Conservation (phyloP, 1,140 invertebrate genomes). For the Drosophila oshimai region DNA sequence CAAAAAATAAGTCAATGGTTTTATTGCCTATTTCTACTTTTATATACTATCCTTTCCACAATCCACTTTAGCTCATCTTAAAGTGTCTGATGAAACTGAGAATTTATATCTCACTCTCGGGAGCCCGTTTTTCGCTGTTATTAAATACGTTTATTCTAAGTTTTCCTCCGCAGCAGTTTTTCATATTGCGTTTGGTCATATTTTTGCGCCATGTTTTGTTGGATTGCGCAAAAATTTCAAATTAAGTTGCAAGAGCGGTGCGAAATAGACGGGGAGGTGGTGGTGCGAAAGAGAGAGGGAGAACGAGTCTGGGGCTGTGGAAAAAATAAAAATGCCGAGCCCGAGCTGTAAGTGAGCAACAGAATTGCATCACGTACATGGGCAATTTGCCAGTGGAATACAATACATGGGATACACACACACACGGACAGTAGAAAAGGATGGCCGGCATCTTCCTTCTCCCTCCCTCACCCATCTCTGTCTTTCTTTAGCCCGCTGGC, state of each 20-base stretch:
- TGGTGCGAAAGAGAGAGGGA: background rate
- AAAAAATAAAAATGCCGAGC: no score
- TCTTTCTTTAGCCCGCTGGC: background rate
- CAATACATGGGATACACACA: constrained; percentile 61
- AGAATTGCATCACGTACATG: constrained; percentile 81
- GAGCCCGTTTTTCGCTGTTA: constrained; percentile 50
- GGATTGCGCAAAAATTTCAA: constrained; percentile 81
- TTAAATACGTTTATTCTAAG: constrained; percentile 80
- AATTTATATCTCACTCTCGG: constrained; percentile 6
- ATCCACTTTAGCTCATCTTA: background rate
- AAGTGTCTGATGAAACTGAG: background rate
- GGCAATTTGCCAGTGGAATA: constrained; percentile 76
- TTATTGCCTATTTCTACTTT: background rate
- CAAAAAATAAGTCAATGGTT: no score
- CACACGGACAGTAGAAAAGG: constrained; percentile 43
- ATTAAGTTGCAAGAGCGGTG: constrained; percentile 69
- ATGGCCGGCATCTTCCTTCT: constrained; percentile 28
- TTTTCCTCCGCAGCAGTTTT: constrained; percentile 73
- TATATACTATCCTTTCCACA: background rate
- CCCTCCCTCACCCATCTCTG: constrained; percentile 5
- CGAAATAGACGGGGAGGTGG: background rate
- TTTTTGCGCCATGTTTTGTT: constrained; percentile 75
- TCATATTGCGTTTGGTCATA: constrained; percentile 75
- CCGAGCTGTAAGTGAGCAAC: constrained; percentile 70
- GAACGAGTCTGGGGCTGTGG: background rate